Conservation (phyloP, 2,888 invertebrate genomes). For the Anodontia alba region DNA sequence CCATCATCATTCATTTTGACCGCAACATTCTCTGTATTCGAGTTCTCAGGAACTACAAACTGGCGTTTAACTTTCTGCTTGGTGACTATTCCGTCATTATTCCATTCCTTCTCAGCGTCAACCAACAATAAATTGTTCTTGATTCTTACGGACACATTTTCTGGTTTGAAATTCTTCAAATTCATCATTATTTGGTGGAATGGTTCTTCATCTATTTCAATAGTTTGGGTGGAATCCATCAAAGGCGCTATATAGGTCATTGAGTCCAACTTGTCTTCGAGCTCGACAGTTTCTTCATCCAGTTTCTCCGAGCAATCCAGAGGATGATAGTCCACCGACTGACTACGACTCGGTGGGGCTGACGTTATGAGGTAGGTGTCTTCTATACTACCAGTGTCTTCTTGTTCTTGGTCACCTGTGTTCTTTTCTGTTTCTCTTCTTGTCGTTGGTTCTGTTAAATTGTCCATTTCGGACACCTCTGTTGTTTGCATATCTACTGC, state of each 20-base stretch:
- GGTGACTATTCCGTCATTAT: not conserved
- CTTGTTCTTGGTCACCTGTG: too few relatives aligned
- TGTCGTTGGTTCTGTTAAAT: too few relatives aligned
- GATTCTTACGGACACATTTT: not conserved
- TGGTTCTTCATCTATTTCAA: not conserved
- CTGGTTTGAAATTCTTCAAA: conserved; percentile 2
- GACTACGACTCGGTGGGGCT: not conserved
- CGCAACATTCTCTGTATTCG: not conserved
- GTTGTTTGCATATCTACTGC: too few relatives aligned
- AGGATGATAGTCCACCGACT: not conserved
- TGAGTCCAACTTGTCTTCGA: not conserved
- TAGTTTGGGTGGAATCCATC: not conserved
- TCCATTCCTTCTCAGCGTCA: conserved; percentile 1
- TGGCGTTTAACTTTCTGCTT: not conserved
- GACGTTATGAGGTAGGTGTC: not conserved
- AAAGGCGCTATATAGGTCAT: not conserved
- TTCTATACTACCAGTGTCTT: not conserved
- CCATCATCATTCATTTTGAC: not conserved
- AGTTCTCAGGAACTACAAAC: not conserved
- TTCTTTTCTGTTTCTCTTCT: too few relatives aligned
- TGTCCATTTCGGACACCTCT: too few relatives aligned
- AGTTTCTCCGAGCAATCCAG: not conserved
- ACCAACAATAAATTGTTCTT: not conserved
- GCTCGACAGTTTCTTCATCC: not conserved
- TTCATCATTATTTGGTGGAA: not conserved